Evolutionary conservation across 2,797 vertebrate genomes (phyloP), one percentile per base, ranked within the genome.

Genomic region (Acrossocheilus fasciatus): DNA sequence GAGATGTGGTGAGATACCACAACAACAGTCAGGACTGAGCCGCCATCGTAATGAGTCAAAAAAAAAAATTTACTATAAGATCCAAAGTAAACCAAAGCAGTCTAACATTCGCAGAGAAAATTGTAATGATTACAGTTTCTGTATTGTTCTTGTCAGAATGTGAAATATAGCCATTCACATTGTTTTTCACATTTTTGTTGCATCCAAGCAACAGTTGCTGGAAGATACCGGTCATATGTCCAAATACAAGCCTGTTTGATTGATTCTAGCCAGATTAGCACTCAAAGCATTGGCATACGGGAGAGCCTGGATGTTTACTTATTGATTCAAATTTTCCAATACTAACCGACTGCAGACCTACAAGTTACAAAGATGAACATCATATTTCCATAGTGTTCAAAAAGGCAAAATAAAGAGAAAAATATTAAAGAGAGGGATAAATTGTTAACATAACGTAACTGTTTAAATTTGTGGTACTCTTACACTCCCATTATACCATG

Each of bases 231-330:
- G 45, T 50, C n/a, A 11, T 30, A 30, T 50, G 43, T 74, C 8
- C n/a, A 74, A 47, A 74, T 30, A 18, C 43, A 74, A 50, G n/a
- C 72, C 64, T 34, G 30, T 36, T 68, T 74, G 43, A 50, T 50
- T 74, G 43, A 50, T 50, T 74, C 72, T 34, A 36, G 64, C 64
- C 15, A 68, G 15, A 68, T 34, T 68, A 68, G 15, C 4, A 26
- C 30, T 68, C 64, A 34, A 68, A 18, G 64, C 15, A 17, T 36
- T 68, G 64, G 64, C 30, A 36, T 10, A 47, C 2, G 0, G n/a
- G n/a, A 47, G 72, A 47, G 70, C 43, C 14, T 73, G 41, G 70
- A 73, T 73, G 41, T 73, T 73, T 73, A 73, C 23, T 47, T 73
- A 17, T 8, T 45, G 41, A 26, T 73, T 47, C 64, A 66, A 34